phyloP scores from a whole-genome alignment of 2,888 invertebrate genomes.

The Leptogaster cylindrica region DNA sequence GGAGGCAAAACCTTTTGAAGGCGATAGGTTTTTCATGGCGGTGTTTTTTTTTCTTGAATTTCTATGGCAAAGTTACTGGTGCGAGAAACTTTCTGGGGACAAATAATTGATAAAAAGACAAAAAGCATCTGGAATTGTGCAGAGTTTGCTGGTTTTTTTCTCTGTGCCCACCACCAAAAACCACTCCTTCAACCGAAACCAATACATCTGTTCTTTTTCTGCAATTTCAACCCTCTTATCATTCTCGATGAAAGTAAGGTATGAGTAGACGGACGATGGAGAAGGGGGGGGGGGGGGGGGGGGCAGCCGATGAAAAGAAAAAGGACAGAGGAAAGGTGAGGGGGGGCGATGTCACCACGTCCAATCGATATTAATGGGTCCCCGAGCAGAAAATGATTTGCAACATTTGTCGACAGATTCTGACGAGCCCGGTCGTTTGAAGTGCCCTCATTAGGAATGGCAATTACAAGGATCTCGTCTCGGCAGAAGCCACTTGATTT shows the following conservation, averaged over 20 bases:
- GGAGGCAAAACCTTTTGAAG: conserved; percentile 25
- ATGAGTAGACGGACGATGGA: too few relatives aligned
- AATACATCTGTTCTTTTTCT: background rate
- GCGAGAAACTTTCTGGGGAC: conserved; percentile 31
- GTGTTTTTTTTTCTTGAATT: too few relatives aligned
- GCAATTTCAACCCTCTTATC: too few relatives aligned
- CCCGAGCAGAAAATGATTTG: conserved; percentile 15
- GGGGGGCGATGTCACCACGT: too few relatives aligned
- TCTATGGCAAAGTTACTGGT: conserved; percentile 24
- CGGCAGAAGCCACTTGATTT: conserved; percentile 19
- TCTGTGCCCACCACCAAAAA: background rate
- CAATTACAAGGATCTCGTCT: conserved; percentile 18
- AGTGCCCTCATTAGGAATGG: conserved; percentile 29
- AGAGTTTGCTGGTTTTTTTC: conserved; percentile 31
- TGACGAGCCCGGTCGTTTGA: conserved; percentile 9
- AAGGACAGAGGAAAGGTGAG: too few relatives aligned
- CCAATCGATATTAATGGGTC: conserved; percentile 29
- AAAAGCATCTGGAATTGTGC: conserved; percentile 33
- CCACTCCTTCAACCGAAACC: conserved; percentile 2
- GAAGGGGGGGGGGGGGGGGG: too few relatives aligned
- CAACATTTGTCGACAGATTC: too few relatives aligned
- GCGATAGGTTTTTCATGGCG: background rate
- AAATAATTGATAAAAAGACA: conserved; percentile 39
- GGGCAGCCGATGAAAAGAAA: too few relatives aligned
- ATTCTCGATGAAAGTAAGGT: too few relatives aligned